Evolutionary conservation across 2,113 vertebrate species (phyloP), one percentile per base, ranked within the genome.

Genomic region (Delphinapterus leucas): DNA sequence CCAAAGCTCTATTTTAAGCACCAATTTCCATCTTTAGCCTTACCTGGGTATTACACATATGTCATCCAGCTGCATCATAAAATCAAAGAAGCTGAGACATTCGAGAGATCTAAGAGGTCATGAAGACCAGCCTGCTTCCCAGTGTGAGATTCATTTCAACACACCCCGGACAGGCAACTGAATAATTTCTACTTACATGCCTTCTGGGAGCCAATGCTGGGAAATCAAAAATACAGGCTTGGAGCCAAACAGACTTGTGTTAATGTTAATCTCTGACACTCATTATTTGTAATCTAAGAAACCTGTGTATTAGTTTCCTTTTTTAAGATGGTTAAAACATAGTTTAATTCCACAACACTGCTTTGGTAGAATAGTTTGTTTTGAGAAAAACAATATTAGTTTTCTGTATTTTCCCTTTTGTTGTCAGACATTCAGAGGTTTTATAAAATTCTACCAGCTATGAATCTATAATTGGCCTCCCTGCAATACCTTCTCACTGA

Each of bases 1-100:
- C 23, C 21, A 58, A 96, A 93, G 33, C 41, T 94, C 36, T 60
- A 26, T 74, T 86, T 60, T 67, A 88, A 96, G 63, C 41, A 95
- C 47, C 23, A 71, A 58, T 84, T 88, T 97, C 38, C 47, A 94
- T 84, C 38, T n/a, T 96, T 63, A 79, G 21, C 55, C 47, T 88
- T 68, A 97, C 36, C 49, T 79, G 68, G 49, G 5, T 83, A 77
- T 38, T 67, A 28, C 47, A 76, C 5, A 10, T 36, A 68, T 84
- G 53, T 21, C 58, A 94, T 84, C 41, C 49, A 84, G 58, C 36
- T 87, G 36, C 33, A 90, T 84, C 20, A 65, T 61, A 92, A 82
- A 91, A 81, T 80, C 55, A 93, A 85, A 80, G 84, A 41, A 70
- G 36, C 60, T 67, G 53, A 96, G 49, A 49, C 82, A 80, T 28